A percentile compares a stretch with the other conserved stretches of the same genome.
Conservation (phyloP, 2,888 invertebrate species). For the Stenoptilia bipunctidactyla region DNA sequence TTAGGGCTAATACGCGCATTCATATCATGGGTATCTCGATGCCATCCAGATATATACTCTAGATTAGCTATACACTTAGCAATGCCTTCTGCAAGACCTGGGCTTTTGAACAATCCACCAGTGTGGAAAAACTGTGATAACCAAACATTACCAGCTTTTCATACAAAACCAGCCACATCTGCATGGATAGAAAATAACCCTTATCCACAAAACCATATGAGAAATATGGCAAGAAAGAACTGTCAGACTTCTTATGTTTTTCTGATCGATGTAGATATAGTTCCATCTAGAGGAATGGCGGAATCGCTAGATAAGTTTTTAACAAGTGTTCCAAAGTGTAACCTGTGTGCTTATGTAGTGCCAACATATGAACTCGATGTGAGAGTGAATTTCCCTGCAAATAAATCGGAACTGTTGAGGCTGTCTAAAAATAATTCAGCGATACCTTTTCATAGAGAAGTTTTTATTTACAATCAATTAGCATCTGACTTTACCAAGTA, state of each 20-base stretch:
- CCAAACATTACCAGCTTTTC: too few species aligned
- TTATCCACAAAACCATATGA: slow-evolving; percentile 91
- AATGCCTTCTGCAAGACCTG: slow-evolving; percentile 73
- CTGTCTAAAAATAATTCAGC: slow-evolving; percentile 85
- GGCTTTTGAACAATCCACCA: slow-evolving; percentile 75
- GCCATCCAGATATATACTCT: slow-evolving; percentile 79
- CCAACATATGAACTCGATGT: slow-evolving; percentile 91
- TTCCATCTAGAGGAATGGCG: slow-evolving; percentile 82
- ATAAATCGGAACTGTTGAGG: slow-evolving; percentile 82
- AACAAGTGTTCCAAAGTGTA: slow-evolving; percentile 66
- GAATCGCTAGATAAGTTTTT: slow-evolving; percentile 79
- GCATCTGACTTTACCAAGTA: slow-evolving; percentile 92
- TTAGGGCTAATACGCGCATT: slow-evolving; percentile 80
- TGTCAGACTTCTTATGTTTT: slow-evolving; percentile 86
- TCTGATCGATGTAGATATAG: slow-evolving; percentile 89
- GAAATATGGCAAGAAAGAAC: slow-evolving; percentile 88
- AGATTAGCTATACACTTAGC: slow-evolving; percentile 83
- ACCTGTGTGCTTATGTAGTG: slow-evolving; percentile 86
- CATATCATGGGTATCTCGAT: slow-evolving; percentile 80
- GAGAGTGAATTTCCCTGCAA: slow-evolving; percentile 81
- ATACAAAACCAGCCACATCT: too few species aligned
- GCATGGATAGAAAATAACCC: slow-evolving; percentile 82
- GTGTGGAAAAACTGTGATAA: slow-evolving; percentile 60
- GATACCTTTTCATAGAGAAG: slow-evolving; percentile 90
- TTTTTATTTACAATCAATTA: slow-evolving; percentile 92